A percentile compares a stretch with the other conserved stretches of the same genome.
Conservation (phyloP, 2,113 vertebrate genomes). For the Eleginops maclovinus region DNA sequence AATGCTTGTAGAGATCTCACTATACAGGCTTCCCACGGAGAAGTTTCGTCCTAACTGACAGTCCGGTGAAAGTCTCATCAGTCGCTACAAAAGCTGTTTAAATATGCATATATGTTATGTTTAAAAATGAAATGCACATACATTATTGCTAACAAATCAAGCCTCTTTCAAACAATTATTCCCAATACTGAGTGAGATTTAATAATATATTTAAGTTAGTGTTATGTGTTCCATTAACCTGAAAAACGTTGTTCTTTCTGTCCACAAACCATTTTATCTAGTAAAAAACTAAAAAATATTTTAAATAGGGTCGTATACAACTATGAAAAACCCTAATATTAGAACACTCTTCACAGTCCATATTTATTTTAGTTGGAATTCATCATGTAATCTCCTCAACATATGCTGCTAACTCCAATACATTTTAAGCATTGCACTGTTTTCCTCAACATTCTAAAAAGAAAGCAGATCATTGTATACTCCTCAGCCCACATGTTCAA, state of each 20-base stretch:
- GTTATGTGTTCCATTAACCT: not conserved
- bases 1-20: constrained; percentile 79
- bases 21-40: constrained; percentile 43
- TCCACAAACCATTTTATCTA: no score
- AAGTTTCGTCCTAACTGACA: constrained; percentile 33
- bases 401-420: not conserved
- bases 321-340: not conserved
- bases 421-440: constrained; percentile 2
- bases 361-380: not conserved
- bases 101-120: not conserved
- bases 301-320: not conserved
- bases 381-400: not conserved
- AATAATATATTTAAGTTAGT: not conserved
- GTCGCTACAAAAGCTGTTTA: no score
- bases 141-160: not conserved
- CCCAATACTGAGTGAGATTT: not conserved
- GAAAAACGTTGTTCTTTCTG: no score
- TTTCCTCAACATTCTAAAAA: not conserved
- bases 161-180: not conserved
- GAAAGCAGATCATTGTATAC: constrained; percentile 1
- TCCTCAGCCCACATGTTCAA: constrained; percentile 13
- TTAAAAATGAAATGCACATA: not conserved
- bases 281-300: no score
- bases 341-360: not conserved
- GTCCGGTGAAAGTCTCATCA: not conserved